Evolutionary conservation across 2,797 vertebrate species (phyloP), one percentile per base, ranked within the genome.

Genomic region (Hemitrygon akajei): DNA sequence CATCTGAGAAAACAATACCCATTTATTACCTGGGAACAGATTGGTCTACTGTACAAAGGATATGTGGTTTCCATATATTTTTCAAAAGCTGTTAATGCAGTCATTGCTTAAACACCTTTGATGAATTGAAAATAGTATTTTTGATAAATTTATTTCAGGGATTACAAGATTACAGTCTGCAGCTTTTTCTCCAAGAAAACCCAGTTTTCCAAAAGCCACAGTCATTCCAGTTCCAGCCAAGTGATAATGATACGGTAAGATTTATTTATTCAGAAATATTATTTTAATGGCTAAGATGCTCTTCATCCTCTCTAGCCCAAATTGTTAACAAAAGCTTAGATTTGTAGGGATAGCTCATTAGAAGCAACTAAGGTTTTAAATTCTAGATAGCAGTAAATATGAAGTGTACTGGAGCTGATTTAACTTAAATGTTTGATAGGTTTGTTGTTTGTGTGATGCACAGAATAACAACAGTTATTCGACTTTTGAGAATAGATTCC

Each of bases 161-260:
- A 95, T 97, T 98, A 95, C 97, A 98, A 95, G 98, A 99, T 95
- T 98, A 98, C 96, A 99, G 98, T 95, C 98, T 99, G 89, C 99
- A 99, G 96, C 96, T 99, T 94, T 99, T 99, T 95, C 94, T 99
- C 94, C 98, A 99, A 96, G 98, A 99, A 95, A 99, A 99, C 95
- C 96, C 98, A 0, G 97, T 98, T 93, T 99, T 99, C 95, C 98
- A 98, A 96, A 99, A 98, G 97, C 97, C 97, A 4, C 97, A 98
- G 94, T 97, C 98, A 93, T 99, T 99, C 96, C 98, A 98, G 96
- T 99, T 99, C 96, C 98, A 99, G 95, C 98, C 98, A 0, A 98
- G 98, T 25, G 99, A 99, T 95, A 98, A 97, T 20, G 99, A 99
- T 96, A 98, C 95, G 94, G 99, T 99, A 96, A 98, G 98, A 92